Percentiles rank a stretch among this genome's conserved stretches.
These are phyloP conservation scores for Perodicticus potto DNA, from an alignment of 2,797 vertebrate genomes.

Conservation along the genomic window DNA sequence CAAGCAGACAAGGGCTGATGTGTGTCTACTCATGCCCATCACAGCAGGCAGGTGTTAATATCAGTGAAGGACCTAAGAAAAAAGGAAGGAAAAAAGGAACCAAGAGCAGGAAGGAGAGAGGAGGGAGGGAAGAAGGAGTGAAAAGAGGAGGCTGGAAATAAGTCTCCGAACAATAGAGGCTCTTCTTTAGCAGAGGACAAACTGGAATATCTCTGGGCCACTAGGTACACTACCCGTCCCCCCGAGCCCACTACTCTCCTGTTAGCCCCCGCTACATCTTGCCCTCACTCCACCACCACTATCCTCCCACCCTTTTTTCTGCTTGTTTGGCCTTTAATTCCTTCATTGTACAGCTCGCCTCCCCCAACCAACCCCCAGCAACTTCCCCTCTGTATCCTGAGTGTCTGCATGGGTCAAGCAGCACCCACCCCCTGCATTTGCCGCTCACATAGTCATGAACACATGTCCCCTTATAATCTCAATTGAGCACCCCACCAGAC, in stretches of 20 bases:
- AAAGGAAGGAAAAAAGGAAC: not conserved
- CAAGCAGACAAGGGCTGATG: accelerated
- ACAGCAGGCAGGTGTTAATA: no score
- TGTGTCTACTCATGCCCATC: not conserved
- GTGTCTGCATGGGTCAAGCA: accelerated
- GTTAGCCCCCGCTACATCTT: accelerated
- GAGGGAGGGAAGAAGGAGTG: no score
- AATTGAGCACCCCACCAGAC: not conserved
- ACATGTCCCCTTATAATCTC: not conserved
- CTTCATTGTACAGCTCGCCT: not conserved
- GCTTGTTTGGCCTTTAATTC: not conserved
- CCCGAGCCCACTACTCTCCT: no score
- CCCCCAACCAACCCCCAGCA: no score
- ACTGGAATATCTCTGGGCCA: not conserved
- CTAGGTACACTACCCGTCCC: accelerated
- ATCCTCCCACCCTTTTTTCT: not conserved
- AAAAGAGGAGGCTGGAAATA: not conserved
- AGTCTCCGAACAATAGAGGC: not conserved
- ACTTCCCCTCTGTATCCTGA: accelerated
- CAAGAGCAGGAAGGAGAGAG: no score
- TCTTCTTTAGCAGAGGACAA: not conserved
- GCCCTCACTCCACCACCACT: not conserved
- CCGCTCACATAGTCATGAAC: accelerated
- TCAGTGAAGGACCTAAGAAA: not conserved
- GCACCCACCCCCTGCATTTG: accelerated